phyloP scores from a whole-genome alignment of 1,140 invertebrate species.

The Drosophila elegans region DNA sequence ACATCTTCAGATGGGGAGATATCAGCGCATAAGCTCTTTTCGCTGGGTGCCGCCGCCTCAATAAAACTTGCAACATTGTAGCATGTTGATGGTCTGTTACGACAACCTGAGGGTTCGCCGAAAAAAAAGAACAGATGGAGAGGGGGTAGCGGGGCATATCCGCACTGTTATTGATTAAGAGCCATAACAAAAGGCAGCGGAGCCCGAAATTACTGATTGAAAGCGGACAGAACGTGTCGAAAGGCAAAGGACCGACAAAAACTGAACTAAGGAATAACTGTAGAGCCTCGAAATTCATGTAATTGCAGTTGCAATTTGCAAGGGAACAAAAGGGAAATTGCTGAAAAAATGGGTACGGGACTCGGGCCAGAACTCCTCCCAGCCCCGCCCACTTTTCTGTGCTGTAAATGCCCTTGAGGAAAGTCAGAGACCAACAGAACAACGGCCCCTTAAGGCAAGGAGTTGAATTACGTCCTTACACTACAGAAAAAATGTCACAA shows the following conservation, averaged over 20 bases:
- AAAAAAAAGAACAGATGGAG: background rate
- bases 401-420: conserved; percentile 59
- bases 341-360: conserved; percentile 29
- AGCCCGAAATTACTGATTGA: conserved; percentile 74
- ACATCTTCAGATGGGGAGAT: conserved; percentile 13
- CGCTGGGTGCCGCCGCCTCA: conserved; percentile 39
- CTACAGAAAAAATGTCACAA: background rate
- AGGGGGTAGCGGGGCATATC: conserved; percentile 25
- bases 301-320: conserved; percentile 70
- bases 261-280: conserved; percentile 40
- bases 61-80: conserved; percentile 74
- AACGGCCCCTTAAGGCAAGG: background rate
- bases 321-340: conserved; percentile 38
- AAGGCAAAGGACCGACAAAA: conserved; percentile 25
- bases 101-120: conserved; percentile 38
- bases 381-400: conserved; percentile 4
- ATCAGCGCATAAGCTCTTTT: conserved; percentile 23
- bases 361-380: conserved; percentile 26
- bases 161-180: conserved; percentile 79
- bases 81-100: conserved; percentile 73
- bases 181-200: conserved; percentile 57
- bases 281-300: conserved; percentile 57
- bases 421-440: conserved; percentile 41
- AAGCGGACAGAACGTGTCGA: conserved; percentile 53
- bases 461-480: background rate